Evolutionary conservation across 2,113 vertebrate species (phyloP), one percentile per base, ranked within the genome.

Genomic region (Gobiocypris rarus): DNA sequence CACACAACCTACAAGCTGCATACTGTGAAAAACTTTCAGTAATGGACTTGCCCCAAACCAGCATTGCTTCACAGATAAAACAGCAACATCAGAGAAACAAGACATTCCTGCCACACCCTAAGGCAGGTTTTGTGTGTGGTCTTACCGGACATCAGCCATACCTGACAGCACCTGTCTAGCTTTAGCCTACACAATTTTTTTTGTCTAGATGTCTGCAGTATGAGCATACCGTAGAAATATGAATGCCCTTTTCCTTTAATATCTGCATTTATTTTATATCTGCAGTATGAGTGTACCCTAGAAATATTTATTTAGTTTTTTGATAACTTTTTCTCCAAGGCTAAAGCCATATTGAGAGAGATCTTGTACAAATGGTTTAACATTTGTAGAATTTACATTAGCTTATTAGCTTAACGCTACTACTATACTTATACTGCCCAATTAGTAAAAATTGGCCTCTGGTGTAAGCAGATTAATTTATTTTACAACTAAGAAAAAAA

Each of bases 51-150:
- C 84, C 87, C 87, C 69, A 84, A 59, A 48, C 77, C 82, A 73
- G 81, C 84, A 84, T 81, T 80, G 31, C 82, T 86, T 38, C 31
- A 71, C 71, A 81, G n/a, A 82, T 83, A 75, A 70, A 56, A n/a
- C 48, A 84, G 74, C 43, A 85, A 83, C 67, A 80, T 80, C 61
- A 75, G 22, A 45, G 41, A 56, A 70, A 56, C 41, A 81, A 24
- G 78, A 34, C 83, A 81, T 86, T 65, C 76, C 45, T 34, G 74
- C 73, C 84, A 86, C 87, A 88, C 87, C 84, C 78, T 77, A 43
- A 52, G 69, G 67, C 67, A 83, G 67, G 75, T 50, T 83, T 65
- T 83, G 82, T 83, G 73, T 41, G 10, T 71, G 74, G 76, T 61
- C 63, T 31, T 54, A 34, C 34, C 59, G 67, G 48, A 75, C 58